Evolutionary conservation across 1,140 invertebrate species (phyloP), one percentile per base, ranked within the genome.

Genomic region (Caenorhabditis briggsae): DNA sequence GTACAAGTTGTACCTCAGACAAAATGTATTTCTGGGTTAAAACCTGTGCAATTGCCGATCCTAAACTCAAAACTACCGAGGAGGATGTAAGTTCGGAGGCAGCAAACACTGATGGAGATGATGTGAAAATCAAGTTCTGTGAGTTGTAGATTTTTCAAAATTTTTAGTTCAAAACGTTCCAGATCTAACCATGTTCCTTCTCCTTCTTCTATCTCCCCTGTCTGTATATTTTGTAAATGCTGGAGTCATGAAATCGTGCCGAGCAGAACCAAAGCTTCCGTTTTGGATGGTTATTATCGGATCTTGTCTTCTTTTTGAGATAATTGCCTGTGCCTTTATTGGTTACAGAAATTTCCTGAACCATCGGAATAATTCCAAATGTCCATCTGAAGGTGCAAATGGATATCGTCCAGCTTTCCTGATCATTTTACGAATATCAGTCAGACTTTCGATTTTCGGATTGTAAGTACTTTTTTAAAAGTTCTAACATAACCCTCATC

Each of bases 201-300:
- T 48, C 11, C 33, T 78, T 18, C 8, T 78, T 8, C 11, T 50
- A 41, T 5, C 43, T 23, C 46, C 46, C 2, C 11, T 78, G 0
- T 11, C 70, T 78, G n/a, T 50, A 6, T 78, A 50, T 50, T 78
- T 50, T 11, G 23, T 78, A 9, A n/a, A 23, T 2, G 9, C 70
- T 23, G 70, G 70, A 20, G 12, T 78, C 9, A 8, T 18, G 2
- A 50, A 78, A 43, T 53, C 11, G 20, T 78, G 70, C 14, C 46
- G 8, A 78, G 70, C n/a, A 9, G 70, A 78, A 50, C 46, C 70
- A 12, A 78, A 23, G 1, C n/a, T 78, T 12, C 70, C 46, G 23
- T 78, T 78, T 53, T 78, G 43, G 70, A 78, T 78, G 70, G n/a
- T 78, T 14, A 18, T 50, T 9, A 12, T 50, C 20, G 70, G 70